A percentile compares a stretch with the other conserved stretches of the same genome.
Evolutionary conservation across 2,888 invertebrate species (phyloP).

Genomic region (Phlogophora meticulosa): DNA sequence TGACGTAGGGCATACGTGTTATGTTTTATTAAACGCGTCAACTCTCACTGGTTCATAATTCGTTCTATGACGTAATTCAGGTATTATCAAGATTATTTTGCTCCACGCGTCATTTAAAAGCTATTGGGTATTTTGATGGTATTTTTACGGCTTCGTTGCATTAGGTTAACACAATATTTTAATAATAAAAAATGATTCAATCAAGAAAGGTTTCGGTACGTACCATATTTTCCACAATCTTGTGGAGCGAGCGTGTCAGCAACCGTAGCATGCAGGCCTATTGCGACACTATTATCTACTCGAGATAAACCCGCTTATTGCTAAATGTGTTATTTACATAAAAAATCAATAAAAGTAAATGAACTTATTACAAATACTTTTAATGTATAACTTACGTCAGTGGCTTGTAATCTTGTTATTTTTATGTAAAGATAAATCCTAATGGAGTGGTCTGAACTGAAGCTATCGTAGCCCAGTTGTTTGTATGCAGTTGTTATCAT

Average conservation of each 20-base stretch:
- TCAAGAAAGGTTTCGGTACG: slow-evolving; percentile 19
- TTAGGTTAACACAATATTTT: not conserved
- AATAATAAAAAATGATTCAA: slow-evolving; percentile 8
- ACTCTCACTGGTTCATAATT: slow-evolving; percentile 30
- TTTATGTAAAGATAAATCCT: slow-evolving; percentile 39
- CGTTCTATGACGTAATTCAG: slow-evolving; percentile 31
- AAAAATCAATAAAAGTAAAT: slow-evolving; percentile 59
- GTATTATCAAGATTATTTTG: slow-evolving; percentile 24
- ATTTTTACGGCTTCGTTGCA: slow-evolving; percentile 30
- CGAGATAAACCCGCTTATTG: slow-evolving; percentile 71
- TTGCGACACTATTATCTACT: slow-evolving; percentile 72
- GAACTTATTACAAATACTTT: slow-evolving; percentile 54
- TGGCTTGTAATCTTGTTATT: slow-evolving; percentile 37
- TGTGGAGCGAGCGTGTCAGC: slow-evolving; percentile 42
- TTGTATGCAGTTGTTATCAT: slow-evolving; percentile 21
- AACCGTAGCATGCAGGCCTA: slow-evolving; percentile 48
- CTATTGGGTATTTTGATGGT: slow-evolving; percentile 15
- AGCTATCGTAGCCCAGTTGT: not conserved
- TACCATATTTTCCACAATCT: slow-evolving; percentile 47
- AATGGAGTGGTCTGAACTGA: slow-evolving; percentile 13
- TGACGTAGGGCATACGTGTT: slow-evolving; percentile 10
- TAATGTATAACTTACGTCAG: slow-evolving; percentile 34
- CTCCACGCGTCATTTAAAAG: slow-evolving; percentile 32
- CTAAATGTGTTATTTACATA: slow-evolving; percentile 66
- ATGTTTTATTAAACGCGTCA: slow-evolving; percentile 32